Evolutionary conservation across 2,888 invertebrate genomes (phyloP).

Genomic region (Hecatera dysodea): DNA sequence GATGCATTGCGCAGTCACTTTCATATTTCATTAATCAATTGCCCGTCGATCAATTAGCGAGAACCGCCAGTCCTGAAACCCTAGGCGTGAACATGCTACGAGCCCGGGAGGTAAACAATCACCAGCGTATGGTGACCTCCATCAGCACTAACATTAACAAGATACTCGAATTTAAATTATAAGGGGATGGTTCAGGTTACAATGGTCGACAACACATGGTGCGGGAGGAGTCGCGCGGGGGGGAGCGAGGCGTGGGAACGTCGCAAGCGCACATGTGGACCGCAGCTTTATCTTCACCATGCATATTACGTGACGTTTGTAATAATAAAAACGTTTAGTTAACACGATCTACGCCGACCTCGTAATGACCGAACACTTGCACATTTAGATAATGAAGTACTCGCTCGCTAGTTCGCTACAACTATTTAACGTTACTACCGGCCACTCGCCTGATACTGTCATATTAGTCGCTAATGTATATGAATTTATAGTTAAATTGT

Average conservation of each 20-base stretch:
- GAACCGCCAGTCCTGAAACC: constrained; percentile 84
- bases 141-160: constrained; percentile 57
- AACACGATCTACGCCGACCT: constrained; percentile 80
- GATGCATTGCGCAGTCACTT: constrained; percentile 70
- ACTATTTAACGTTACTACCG: constrained; percentile 20
- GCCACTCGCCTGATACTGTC: constrained; percentile 9
- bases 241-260: constrained; percentile 83
- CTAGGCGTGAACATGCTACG: constrained; percentile 83
- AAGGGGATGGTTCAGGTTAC: constrained; percentile 73
- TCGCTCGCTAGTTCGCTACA: constrained; percentile 3
- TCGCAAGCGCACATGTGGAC: constrained; percentile 85
- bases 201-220: constrained; percentile 82
- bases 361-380: constrained; percentile 76
- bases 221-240: constrained; percentile 70
- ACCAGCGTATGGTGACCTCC: constrained; percentile 75
- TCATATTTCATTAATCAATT: constrained; percentile 87
- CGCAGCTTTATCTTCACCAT: constrained; percentile 87
- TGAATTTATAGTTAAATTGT: constrained; percentile 42
- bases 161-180: constrained; percentile 60
- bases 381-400: constrained; percentile 79
- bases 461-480: constrained; percentile 28
- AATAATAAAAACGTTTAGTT: constrained; percentile 87
- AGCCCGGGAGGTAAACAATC: constrained; percentile 85
- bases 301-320: constrained; percentile 82
- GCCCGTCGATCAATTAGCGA: constrained; percentile 86